Evolutionary conservation across 2,888 invertebrate genomes (phyloP), one percentile per base, ranked within the genome.

Genomic region (Ormyrus rosae): DNA sequence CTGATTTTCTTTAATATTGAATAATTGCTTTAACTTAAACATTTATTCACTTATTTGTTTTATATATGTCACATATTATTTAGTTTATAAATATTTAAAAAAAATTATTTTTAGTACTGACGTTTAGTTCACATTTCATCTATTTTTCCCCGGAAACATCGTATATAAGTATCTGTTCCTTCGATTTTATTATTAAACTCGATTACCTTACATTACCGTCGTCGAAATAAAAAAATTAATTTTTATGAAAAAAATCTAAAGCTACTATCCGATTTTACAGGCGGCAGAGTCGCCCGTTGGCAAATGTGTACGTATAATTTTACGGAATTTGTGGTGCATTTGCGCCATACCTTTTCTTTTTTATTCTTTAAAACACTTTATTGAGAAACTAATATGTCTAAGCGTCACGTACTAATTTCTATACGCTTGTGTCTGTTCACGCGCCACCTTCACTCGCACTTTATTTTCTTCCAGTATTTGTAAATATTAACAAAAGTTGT

Each of bases 291-390:
- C 88, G 92, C 91, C 89, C 91, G 91, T 89, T 93, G 92, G 92
- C 92, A 92, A 89, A 91, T 91, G 91, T 92, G 92, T 92, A 92
- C 91, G 92, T 93, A 92, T 92, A 88, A 87, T 87, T 85, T 85
- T 84, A 70, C 79, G 82, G 81, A 83, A 68, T 70, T 83, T 8
- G 45, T 51, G 74, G 68, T 45, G 58, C 48, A 61, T n/a, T 79
- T 10, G 58, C n/a, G 76, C 67, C 63, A 10, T 68, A 70, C 53
- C 67, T 19, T 71, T 85, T 68, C 58, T 56, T 78, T 65, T 61
- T 51, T 61, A 63, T 67, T n/a, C 45, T 55, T 68, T 13, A 55
- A 76, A 84, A 73, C 19, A 51, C 82, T 81, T 34, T 34, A 34
- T 34, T 34, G 77, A 79, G 56, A 76, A 75, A 73, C 70, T 85